Evolutionary conservation across 2,888 invertebrate species (phyloP).

Genomic region (Pachymerium ferrugineum): DNA sequence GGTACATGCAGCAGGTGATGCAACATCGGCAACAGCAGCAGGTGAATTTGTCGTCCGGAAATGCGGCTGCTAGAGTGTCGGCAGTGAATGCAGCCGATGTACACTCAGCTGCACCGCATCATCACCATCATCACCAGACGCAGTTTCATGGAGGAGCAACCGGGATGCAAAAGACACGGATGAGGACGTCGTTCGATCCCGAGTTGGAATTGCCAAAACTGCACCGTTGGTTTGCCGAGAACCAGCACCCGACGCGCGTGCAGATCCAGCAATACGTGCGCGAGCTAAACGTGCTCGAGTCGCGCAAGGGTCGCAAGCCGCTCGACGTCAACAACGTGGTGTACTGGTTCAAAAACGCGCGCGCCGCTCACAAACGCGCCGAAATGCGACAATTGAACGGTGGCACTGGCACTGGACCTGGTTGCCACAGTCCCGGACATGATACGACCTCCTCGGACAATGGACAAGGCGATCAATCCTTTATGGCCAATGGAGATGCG

Average conservation of each 20-base stretch:
- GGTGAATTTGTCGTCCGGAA: constrained; percentile 29
- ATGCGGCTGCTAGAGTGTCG: constrained; percentile 34
- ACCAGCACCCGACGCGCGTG: constrained; percentile 93
- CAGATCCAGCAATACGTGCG: constrained; percentile 88
- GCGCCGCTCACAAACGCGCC: constrained; percentile 90
- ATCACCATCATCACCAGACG: constrained; percentile 27
- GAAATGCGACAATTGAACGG: constrained; percentile 56
- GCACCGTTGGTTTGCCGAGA: constrained; percentile 94
- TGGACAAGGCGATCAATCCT: constrained; percentile 32
- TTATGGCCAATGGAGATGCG: constrained; percentile 29
- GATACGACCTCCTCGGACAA: constrained; percentile 35
- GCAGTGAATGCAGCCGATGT: constrained; percentile 30
- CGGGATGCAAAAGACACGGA: constrained; percentile 53
- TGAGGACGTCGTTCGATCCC: constrained; percentile 95
- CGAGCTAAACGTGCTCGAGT: constrained; percentile 86
- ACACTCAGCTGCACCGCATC: constrained; percentile 1
- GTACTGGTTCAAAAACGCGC: constrained; percentile 79
- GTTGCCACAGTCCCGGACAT: constrained; percentile 32
- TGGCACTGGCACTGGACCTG: constrained; percentile 33
- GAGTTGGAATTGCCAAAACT: constrained; percentile 92
- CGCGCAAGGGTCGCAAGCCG: constrained; percentile 84
- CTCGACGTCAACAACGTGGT: constrained; percentile 66
- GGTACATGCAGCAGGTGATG: constrained; percentile 75
- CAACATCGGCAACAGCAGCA: constrained; percentile 47
- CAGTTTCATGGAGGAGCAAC: constrained; percentile 30